phyloP scores from a whole-genome alignment of 2,888 invertebrate genomes.

The Lottia scabra region DNA sequence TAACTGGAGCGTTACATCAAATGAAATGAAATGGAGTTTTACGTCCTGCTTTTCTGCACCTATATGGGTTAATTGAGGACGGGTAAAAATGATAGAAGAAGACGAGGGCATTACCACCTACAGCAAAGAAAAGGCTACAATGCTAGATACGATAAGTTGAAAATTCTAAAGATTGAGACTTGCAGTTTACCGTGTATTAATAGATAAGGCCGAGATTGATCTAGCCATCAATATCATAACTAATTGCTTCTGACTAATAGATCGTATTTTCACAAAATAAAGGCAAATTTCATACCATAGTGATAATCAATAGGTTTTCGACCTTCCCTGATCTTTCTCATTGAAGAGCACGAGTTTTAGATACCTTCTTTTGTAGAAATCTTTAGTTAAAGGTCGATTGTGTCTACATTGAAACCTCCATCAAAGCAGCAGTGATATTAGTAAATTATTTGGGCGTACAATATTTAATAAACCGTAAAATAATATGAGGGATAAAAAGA shows the following conservation, averaged over 20 bases:
- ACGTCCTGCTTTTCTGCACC: too few species aligned
- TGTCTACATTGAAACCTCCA: background rate
- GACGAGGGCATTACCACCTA: too few species aligned
- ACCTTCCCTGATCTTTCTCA: background rate
- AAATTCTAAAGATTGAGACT: too few species aligned
- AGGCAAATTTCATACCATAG: background rate
- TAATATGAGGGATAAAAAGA: background rate
- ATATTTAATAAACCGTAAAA: background rate
- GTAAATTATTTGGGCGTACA: slow-evolving; percentile 3
- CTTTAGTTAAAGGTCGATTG: background rate
- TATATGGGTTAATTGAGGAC: too few species aligned
- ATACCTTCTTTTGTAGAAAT: background rate
- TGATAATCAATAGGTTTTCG: slow-evolving; percentile 1
- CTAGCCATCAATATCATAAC: background rate
- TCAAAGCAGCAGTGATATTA: background rate
- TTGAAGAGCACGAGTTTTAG: background rate
- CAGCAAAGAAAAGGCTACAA: too few species aligned
- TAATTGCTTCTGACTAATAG: background rate
- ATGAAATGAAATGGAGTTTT: too few species aligned
- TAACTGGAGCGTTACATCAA: too few species aligned
- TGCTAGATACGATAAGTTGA: too few species aligned
- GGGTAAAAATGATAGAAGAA: too few species aligned
- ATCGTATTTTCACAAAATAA: background rate
- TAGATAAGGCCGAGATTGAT: too few species aligned
- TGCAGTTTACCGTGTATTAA: too few species aligned